phyloP scores from a whole-genome alignment of 1,140 invertebrate species.

The Phortica variegata region DNA sequence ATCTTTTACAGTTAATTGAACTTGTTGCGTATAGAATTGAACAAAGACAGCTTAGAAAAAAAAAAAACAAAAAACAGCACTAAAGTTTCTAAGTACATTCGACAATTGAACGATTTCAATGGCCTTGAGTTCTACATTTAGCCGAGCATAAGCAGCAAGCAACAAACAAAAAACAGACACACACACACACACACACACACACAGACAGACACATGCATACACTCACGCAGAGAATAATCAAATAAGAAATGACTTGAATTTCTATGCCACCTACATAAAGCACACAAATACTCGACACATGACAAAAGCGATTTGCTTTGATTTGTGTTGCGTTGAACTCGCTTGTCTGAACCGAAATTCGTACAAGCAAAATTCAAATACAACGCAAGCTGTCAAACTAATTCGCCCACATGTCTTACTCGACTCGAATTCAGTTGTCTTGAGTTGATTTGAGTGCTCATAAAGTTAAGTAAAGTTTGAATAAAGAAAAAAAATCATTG shows the following conservation, averaged over 20 bases:
- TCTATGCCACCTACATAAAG: no score
- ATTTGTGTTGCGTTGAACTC: no score
- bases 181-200: constrained; percentile 21
- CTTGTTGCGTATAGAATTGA: constrained; percentile 13
- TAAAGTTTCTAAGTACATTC: constrained; percentile 15
- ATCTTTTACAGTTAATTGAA: no score
- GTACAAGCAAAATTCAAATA: no score
- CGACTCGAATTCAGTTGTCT: no score
- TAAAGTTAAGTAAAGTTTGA: not conserved
- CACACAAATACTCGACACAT: no score
- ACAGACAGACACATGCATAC: not conserved
- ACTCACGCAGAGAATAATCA: no score
- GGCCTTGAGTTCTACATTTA: constrained; percentile 31
- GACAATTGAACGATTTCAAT: constrained; percentile 33
- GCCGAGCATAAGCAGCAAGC: constrained; percentile 17
- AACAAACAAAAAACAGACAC: constrained; percentile 25
- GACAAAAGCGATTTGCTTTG: no score
- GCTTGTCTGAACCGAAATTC: no score
- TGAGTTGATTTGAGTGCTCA: no score
- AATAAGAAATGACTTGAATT: no score
- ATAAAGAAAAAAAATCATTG: not conserved
- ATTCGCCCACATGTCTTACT: not conserved
- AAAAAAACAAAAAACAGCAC: constrained; percentile 1
- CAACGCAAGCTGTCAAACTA: no score
- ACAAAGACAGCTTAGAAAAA: constrained; percentile 25